Conservation (phyloP, 2,888 invertebrate species). For the Operophtera brumata region DNA sequence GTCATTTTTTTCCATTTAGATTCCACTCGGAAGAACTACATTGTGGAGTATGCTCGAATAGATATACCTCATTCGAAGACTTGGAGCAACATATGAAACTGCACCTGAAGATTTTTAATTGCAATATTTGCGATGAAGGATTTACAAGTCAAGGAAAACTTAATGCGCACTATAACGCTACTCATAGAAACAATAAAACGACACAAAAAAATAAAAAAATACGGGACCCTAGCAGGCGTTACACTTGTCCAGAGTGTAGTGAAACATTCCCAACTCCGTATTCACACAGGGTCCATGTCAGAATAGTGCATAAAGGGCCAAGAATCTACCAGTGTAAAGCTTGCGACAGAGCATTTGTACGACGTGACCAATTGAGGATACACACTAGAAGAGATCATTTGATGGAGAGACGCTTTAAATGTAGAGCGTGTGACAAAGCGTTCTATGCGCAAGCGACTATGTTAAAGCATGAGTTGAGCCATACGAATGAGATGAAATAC, state of each 20-base stretch:
- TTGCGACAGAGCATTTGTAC: slow-evolving; percentile 49
- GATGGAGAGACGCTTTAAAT: slow-evolving; percentile 46
- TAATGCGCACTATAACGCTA: neutral
- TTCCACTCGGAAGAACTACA: slow-evolving; percentile 36
- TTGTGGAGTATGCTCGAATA: slow-evolving; percentile 40
- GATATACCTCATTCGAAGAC: slow-evolving; percentile 41
- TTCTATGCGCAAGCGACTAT: slow-evolving; percentile 42
- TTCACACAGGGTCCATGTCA: slow-evolving; percentile 43
- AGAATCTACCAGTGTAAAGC: slow-evolving; percentile 41
- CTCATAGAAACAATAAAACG: neutral
- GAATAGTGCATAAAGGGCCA: slow-evolving; percentile 41
- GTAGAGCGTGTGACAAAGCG: slow-evolving; percentile 44
- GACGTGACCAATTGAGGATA: slow-evolving; percentile 37
- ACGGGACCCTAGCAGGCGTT: no score
- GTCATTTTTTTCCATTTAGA: slow-evolving; percentile 44
- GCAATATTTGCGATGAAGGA: slow-evolving; percentile 40
- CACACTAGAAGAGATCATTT: slow-evolving; percentile 46
- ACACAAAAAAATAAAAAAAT: neutral
- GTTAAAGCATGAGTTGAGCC: slow-evolving; percentile 42
- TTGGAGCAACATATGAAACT: slow-evolving; percentile 46
- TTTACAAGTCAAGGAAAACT: slow-evolving; percentile 24
- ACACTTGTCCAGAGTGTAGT: slow-evolving; percentile 37
- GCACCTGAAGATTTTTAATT: slow-evolving; percentile 45
- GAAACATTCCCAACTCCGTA: slow-evolving; percentile 45
- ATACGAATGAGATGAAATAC: slow-evolving; percentile 41